Evolutionary conservation across 1,140 invertebrate genomes (phyloP).

Genomic region (Aphaenogaster ashmeadi): DNA sequence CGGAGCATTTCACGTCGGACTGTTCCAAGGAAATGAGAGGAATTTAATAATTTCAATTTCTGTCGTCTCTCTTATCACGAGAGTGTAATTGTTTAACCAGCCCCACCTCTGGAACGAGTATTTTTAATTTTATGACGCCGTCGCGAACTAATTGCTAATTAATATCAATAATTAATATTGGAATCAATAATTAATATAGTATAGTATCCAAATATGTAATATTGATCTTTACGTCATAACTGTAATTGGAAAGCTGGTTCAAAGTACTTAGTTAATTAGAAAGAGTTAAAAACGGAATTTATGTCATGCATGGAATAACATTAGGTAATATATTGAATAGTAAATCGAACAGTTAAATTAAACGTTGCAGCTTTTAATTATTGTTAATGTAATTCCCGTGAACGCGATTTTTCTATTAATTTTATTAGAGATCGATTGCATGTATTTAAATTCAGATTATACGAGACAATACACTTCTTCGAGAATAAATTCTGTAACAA

Average conservation of each 20-base stretch:
- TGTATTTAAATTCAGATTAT: not conserved
- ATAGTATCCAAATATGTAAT: not conserved
- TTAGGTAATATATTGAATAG: not conserved
- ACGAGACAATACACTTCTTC: not conserved
- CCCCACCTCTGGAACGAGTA: not conserved
- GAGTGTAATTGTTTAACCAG: constrained; percentile 1
- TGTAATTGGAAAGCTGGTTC: not conserved
- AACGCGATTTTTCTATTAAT: not conserved
- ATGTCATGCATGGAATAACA: constrained; percentile 4
- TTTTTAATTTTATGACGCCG: constrained; percentile 2
- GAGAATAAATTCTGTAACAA: not conserved
- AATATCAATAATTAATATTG: not conserved
- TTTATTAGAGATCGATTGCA: not conserved
- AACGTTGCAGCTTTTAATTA: constrained; percentile 1
- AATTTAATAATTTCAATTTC: constrained; percentile 29
- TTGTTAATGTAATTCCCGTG: not conserved
- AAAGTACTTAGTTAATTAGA: not conserved
- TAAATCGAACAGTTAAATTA: not conserved
- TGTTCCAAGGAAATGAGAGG: constrained; percentile 31
- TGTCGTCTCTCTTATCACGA: not conserved
- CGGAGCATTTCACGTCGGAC: constrained; percentile 19
- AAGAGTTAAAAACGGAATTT: not conserved
- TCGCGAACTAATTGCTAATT: constrained; percentile 5
- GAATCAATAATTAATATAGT: no score
- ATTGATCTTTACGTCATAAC: not conserved